Percentiles rank a stretch among this genome's conserved stretches.
phyloP scores from a whole-genome alignment of 53 echinoderm and acorn worm genomes.

The Stichopus horrens region DNA sequence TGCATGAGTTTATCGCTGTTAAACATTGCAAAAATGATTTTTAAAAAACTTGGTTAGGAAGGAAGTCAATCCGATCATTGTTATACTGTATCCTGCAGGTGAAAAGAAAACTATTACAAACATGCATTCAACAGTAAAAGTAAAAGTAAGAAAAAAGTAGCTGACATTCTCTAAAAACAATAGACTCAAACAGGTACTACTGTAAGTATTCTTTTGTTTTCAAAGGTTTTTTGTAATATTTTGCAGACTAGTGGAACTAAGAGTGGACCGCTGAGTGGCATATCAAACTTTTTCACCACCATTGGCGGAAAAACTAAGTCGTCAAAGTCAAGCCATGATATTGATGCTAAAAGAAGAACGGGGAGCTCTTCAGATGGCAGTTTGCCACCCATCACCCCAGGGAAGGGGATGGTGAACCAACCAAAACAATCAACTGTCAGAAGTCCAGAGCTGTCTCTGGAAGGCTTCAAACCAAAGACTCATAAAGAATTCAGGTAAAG shows the following conservation, averaged over 20 bases:
- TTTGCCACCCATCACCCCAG: constrained; percentile 76
- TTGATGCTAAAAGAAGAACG: constrained; percentile 47
- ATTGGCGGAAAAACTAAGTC: constrained; percentile 62
- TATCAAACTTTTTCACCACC: constrained; percentile 66
- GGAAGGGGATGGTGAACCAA: constrained; percentile 82
- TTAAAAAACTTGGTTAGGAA: too few relatives aligned
- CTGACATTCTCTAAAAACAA: too few relatives aligned
- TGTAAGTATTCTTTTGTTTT: background rate
- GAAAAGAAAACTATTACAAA: too few relatives aligned
- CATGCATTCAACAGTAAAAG: too few relatives aligned
- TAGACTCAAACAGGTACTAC: too few relatives aligned
- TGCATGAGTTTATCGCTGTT: too few relatives aligned
- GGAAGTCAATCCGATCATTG: too few relatives aligned
- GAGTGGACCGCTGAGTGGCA: constrained; percentile 60
- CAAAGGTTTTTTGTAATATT: background rate
- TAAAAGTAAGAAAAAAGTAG: too few relatives aligned
- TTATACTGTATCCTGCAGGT: too few relatives aligned
- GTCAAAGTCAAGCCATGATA: constrained; percentile 52
- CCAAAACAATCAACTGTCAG: constrained; percentile 45
- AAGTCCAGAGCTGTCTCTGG: constrained; percentile 52
- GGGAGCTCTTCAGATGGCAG: constrained; percentile 50
- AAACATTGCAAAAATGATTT: too few relatives aligned
- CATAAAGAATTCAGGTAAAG: constrained; percentile 85
- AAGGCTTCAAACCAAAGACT: constrained; percentile 65
- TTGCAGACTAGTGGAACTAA: constrained; percentile 55